Evolutionary conservation across 2,797 vertebrate genomes (phyloP), one percentile per base, ranked within the genome.

Genomic region (Tympanoctomys barrerae): DNA sequence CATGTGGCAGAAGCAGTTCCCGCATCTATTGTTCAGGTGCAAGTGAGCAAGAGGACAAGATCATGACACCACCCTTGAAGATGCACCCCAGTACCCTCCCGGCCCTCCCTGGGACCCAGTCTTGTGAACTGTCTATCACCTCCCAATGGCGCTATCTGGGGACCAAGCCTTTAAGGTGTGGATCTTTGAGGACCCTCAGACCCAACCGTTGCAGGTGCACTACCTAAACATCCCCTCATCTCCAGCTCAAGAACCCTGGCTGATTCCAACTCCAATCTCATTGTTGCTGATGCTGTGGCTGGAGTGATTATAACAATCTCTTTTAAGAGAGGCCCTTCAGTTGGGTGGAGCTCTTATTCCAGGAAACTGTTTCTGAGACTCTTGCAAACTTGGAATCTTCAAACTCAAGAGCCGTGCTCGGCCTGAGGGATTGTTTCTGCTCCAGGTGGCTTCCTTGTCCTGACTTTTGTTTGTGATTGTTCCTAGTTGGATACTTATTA

Each of bases 181-280:
- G 24, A 0, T 64, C 31, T 87, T 71, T 79, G 14, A 46, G 26
- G 61, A 33, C 71, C 18, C 31, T 81, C 42, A 19, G 36, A 88
- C 12, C 49, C 26, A 71, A 24, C 11, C 10, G 5, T 13, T 2
- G 54, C 62, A 52, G 86, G 52, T 22, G 84, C 77, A 54, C 90
- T 31, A 54, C 61, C 97, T 92, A 91, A 96, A 84, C 71, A 73
- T 59, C 52, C 26, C 81, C 86, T 75, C 9, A 7, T 13, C 22
- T 19, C 54, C 9, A 62, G 39, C 13, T 21, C 4, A 2, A 82
- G 52, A 42, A 59, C 1, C 10, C 2, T 4, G 1, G 86, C 54
- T 36, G 4, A 10, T 42, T 61, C 28, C 54, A 90, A 61, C 31
- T 33, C 12, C 28, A 28, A n/a, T 19, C 13, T 73, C 68, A 54